Percentiles rank a stretch among this genome's conserved stretches.
phyloP scores from a whole-genome alignment of 1,140 invertebrate species.

The Macrobrachium rosenbergii region DNA sequence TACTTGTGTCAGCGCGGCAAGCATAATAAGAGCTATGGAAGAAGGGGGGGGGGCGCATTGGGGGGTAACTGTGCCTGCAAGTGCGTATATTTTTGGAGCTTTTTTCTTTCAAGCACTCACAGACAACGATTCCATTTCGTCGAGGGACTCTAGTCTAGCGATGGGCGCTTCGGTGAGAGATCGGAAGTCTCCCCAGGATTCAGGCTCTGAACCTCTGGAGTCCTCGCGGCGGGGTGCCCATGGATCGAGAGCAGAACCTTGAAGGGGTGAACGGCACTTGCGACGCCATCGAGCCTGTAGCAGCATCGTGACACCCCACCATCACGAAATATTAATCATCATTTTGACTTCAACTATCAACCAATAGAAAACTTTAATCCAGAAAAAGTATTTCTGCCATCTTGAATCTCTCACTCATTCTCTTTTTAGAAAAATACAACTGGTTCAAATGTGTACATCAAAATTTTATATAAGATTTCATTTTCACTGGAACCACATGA shows the following conservation, averaged over 20 bases:
- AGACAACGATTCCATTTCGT: constrained; percentile 75
- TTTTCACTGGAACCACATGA: too few relatives aligned
- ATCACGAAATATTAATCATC: background rate
- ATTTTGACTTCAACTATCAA: constrained; percentile 38
- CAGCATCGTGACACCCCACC: constrained; percentile 24
- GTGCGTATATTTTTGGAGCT: constrained; percentile 10
- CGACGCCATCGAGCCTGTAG: constrained; percentile 63
- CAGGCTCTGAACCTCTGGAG: constrained; percentile 72
- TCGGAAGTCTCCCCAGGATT: constrained; percentile 73
- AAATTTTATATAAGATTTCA: too few relatives aligned
- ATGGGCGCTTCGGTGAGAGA: constrained; percentile 75
- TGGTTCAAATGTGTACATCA: too few relatives aligned
- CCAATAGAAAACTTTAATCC: background rate
- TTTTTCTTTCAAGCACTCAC: constrained; percentile 62
- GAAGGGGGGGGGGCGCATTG: background rate
- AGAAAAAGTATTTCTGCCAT: too few relatives aligned
- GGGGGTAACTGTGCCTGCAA: background rate
- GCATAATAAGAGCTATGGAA: constrained; percentile 4
- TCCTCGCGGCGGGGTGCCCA: constrained; percentile 67
- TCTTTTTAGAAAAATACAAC: too few relatives aligned
- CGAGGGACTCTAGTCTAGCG: constrained; percentile 77
- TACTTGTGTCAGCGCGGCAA: background rate
- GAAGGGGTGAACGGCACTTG: constrained; percentile 65
- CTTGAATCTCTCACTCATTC: background rate
- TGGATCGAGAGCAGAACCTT: constrained; percentile 58